Evolutionary conservation across 2,113 vertebrate genomes (phyloP), one percentile per base, ranked within the genome.

Genomic region (Pedetes capensis): DNA sequence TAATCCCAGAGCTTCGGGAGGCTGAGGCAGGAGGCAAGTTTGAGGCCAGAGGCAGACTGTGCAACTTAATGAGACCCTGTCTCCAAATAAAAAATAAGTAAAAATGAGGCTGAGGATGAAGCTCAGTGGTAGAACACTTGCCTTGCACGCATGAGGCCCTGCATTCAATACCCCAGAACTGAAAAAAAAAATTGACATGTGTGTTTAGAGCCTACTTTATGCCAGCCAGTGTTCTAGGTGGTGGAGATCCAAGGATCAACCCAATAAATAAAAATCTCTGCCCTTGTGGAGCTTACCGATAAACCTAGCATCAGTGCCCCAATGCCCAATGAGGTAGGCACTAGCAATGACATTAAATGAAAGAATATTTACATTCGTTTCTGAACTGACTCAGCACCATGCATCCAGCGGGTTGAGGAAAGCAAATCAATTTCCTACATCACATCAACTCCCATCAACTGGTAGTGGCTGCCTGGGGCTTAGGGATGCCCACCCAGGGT

Each of bases 281-380:
- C 14, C n/a, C 2, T 29, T 12, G 0, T 0, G 13, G 44, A 49
- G 49, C 64, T 44, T 47, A 2, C 1, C 0, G 2, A 2, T 25
- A 32, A 34, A 23, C 12, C 1, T 2, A 29, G 7, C 0, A 0
- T 4, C 27, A 2, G 8, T 0, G 14, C 9, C 16, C 29, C 68
- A 3, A 14, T 4, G 8, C 0, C 1, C 53, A 8, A 0, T n/a
- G 6, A 8, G 34, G 32, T 2, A 49, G 55, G 53, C 23, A 6
- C 37, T 10, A 14, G n/a, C 29, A 3, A 3, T 2, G 37, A 14
- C 0, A 12, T n/a, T 53, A 37, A 11, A 1, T 8, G 32, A 63
- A 49, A 82, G 78, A 22, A 20, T 0, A 6, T 39, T 63, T 17
- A 2, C 9, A 4, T 29, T 25, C 55, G 37, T 42, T 64, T 72